Base-by-base conservation (phyloP, 2,888 invertebrate species). In the Dolomedes plantarius region DNA sequence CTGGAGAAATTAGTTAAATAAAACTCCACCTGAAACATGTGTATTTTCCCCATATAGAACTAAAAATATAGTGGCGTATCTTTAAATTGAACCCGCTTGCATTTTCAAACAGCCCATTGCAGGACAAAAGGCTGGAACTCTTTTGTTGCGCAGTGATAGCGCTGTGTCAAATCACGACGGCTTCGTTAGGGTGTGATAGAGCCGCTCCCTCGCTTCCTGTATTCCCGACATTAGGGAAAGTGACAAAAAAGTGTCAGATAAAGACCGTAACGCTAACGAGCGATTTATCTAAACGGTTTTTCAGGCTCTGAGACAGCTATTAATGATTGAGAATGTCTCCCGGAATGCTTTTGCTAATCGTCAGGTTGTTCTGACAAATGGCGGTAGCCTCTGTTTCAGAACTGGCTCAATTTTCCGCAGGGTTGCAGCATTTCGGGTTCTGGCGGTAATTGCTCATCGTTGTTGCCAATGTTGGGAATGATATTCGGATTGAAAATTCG, bases 281-380 rank as follows among this genome's bases (percentile, higher is more conserved):
- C 83, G 77, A 78, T 85, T 85, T 85, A 85, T 85, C 83, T 85
- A 85, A 85, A 85, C 83, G 83, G 83, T 85, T 85, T 85, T 85
- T 85, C 83, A 68, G 62, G 65, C 29, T 27, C 41, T 46, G 39
- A 73, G 83, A 85, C 83, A 78, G 72, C 83, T 85, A 85, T 85
- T 85, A 85, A 78, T 73, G 77, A 78, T 68, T 72, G 72, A 50
- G 41, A 73, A 72, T 65, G 75, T 39, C 65, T 32, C 41, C 79
- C 32, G 16, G 23, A 65, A 64, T 71, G 71, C 65, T 71, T 73
- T 73, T 32, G 39, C 82, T 83, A 85, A 85, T 85, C 77, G 77
- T 29, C 72, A 71, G 64, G 76, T 75, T 83, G 71, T 76, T 76
- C 82, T 83, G 76, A 83, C 82, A 83, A 83, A 83, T 83, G 77